Evolutionary conservation across 2,797 vertebrate species (phyloP).

Genomic region (Hydrophis major): DNA sequence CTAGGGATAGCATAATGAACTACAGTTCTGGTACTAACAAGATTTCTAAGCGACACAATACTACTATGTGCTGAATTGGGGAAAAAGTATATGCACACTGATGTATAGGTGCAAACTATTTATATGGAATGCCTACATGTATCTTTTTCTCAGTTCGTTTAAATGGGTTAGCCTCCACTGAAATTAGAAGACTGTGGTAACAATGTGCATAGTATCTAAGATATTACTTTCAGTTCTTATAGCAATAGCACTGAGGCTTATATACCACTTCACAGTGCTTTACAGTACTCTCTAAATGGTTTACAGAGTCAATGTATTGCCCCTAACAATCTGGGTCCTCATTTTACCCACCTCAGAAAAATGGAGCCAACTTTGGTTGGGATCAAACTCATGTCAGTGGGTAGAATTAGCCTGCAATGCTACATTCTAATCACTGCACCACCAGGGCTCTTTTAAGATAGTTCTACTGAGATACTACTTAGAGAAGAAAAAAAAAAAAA

Average conservation of each 20-base stretch:
- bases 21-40: background rate
- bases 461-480: background rate
- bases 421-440: background rate
- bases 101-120: background rate
- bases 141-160: background rate
- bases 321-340: background rate
- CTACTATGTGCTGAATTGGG: background rate
- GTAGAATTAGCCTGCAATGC: background rate
- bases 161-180: background rate
- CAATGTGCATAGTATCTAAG: background rate
- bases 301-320: background rate
- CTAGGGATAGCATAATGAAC: background rate
- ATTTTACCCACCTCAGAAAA: background rate
- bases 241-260: background rate
- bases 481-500: background rate
- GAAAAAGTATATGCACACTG: background rate
- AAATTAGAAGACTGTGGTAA: background rate
- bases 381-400: background rate
- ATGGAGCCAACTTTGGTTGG: background rate
- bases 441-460: background rate
- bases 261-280: background rate
- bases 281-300: background rate
- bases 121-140: background rate
- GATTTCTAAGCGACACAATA: background rate
- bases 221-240: background rate